These are phyloP conservation scores for Smutsia temminckii DNA, from an alignment of 2,797 vertebrate species.

Conservation along the genomic window DNA sequence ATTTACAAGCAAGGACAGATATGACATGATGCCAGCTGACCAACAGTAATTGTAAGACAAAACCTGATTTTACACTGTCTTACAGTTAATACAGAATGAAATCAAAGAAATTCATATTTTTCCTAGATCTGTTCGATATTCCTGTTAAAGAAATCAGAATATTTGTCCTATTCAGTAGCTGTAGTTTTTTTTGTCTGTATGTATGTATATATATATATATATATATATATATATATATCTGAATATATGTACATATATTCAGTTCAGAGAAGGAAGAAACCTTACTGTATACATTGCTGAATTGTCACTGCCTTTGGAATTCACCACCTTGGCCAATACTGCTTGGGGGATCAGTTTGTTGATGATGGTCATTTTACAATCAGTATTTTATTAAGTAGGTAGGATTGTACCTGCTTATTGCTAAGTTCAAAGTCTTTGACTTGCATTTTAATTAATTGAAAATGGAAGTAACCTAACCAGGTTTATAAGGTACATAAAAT, in stretches of 20 bases:
- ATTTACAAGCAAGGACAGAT: background rate
- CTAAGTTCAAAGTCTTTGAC: background rate
- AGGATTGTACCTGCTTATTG: background rate
- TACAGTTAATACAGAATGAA: background rate
- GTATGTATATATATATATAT: background rate
- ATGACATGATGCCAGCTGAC: background rate
- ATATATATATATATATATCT: background rate
- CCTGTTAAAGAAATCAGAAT: background rate
- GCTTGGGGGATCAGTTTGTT: background rate
- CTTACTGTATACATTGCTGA: background rate
- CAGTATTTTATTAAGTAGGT: background rate
- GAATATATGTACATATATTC: background rate
- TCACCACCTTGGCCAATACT: background rate
- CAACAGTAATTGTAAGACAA: background rate
- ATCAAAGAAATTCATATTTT: background rate
- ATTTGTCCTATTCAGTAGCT: background rate
- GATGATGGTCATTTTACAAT: background rate
- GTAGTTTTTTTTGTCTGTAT: background rate
- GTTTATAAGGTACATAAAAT: background rate
- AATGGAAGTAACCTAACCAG: background rate
- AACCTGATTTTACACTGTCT: background rate
- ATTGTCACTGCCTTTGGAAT: background rate
- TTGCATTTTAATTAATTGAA: slow-evolving; percentile 11
- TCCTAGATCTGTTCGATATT: background rate
- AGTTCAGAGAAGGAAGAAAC: background rate